Evolutionary conservation across 2,797 vertebrate genomes (phyloP).

Genomic region (Lagorchestes hirsutus): DNA sequence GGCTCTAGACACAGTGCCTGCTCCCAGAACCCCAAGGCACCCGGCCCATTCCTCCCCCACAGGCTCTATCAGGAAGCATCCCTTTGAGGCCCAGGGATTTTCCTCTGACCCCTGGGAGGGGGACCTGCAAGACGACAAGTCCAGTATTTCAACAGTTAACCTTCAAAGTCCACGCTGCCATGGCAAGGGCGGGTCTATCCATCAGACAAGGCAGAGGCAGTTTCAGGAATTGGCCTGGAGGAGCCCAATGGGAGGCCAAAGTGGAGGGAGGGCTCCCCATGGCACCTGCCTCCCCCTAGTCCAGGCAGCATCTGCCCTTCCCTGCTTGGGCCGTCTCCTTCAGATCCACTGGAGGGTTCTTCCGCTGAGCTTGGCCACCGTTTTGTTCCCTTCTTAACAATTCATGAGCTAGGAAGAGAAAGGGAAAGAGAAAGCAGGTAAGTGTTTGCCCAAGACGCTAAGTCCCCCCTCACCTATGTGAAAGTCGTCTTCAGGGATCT

Average conservation of each 20-base stretch:
- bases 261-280: accelerated
- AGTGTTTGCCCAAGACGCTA: not conserved
- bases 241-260: not conserved
- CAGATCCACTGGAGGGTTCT: not conserved
- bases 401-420: constrained; percentile 75
- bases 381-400: constrained; percentile 66
- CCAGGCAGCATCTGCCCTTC: constrained; percentile 61
- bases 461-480: not conserved
- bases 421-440: not conserved
- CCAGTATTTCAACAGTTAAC: accelerated
- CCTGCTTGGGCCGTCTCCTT: accelerated
- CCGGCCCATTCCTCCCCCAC: not conserved
- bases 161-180: accelerated
- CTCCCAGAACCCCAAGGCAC: not conserved
- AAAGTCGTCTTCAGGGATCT: not conserved
- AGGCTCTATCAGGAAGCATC: not conserved
- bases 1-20: not conserved
- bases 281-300: not conserved
- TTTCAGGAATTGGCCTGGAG: not conserved
- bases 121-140: not conserved
- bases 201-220: accelerated
- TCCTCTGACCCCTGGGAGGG: not conserved
- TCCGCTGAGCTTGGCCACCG: accelerated
- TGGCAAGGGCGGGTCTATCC: accelerated
- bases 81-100: not conserved